phyloP scores from a whole-genome alignment of 2,113 vertebrate genomes.

The Prionailurus bengalensis region DNA sequence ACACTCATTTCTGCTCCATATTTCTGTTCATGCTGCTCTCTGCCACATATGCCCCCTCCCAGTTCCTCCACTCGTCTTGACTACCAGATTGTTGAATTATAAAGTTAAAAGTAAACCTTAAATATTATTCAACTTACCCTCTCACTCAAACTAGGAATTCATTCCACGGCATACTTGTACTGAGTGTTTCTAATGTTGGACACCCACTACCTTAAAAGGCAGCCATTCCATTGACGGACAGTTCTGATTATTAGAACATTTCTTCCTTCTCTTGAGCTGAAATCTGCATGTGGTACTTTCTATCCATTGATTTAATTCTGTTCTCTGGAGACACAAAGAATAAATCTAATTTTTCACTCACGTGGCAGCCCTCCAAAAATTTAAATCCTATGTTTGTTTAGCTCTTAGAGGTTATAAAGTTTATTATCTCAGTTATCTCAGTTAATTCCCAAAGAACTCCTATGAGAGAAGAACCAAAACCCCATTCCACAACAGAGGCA shows the following conservation, averaged over 20 bases:
- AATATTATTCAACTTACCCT: not conserved
- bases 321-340: slow-evolving; percentile 60
- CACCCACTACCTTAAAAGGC: not conserved
- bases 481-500: not conserved
- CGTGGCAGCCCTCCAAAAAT: slow-evolving; percentile 53
- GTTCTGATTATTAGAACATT: not conserved
- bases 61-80: not conserved
- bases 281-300: slow-evolving; percentile 36
- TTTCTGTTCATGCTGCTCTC: not conserved
- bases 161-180: not conserved
- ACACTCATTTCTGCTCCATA: not conserved
- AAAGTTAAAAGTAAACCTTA: slow-evolving; percentile 54
- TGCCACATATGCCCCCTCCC: not conserved
- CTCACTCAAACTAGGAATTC: slow-evolving; percentile 52
- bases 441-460: slow-evolving; percentile 34
- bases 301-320: slow-evolving; percentile 60
- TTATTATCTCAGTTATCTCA: not conserved
- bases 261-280: slow-evolving; percentile 34
- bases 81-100: slow-evolving; percentile 43
- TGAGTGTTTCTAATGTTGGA: not conserved
- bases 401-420: not conserved
- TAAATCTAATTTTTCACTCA: slow-evolving; percentile 60
- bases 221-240: not conserved
- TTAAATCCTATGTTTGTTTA: slow-evolving; percentile 51
- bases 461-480: slow-evolving; percentile 8